Percentiles rank a stretch among this genome's conserved stretches.
Evolutionary conservation across 1,140 invertebrate species (phyloP).

Genomic region (Rhizoglyphus robini): DNA sequence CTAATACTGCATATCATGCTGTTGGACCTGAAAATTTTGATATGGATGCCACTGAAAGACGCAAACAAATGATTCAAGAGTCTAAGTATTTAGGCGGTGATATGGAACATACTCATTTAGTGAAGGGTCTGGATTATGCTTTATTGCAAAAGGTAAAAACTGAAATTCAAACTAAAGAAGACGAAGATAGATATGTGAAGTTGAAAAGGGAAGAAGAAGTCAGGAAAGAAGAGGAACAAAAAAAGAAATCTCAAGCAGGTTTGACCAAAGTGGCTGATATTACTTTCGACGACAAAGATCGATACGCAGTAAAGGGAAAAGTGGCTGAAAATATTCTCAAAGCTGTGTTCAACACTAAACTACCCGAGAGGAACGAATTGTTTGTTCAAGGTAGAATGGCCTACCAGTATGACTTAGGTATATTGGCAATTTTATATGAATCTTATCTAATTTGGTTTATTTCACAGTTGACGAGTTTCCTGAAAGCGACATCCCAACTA

Average conservation of each 20-base stretch:
- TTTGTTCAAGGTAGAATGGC: conserved; percentile 94
- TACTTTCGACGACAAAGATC: conserved; percentile 1
- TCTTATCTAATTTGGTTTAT: neutral
- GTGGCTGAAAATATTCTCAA: conserved; percentile 38
- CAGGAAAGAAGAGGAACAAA: conserved; percentile 28
- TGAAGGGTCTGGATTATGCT: conserved; percentile 98
- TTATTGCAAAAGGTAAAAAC: conserved; percentile 77
- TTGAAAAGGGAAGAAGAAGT: conserved; percentile 42
- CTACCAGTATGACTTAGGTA: conserved; percentile 67
- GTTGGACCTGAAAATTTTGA: conserved; percentile 87
- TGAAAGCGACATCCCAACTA: conserved; percentile 88
- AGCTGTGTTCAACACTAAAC: conserved; percentile 35
- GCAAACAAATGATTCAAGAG: conserved; percentile 91
- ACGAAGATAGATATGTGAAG: conserved; percentile 28
- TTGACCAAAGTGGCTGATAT: neutral
- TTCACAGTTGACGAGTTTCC: conserved; percentile 61
- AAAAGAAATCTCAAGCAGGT: conserved; percentile 15
- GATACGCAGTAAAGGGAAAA: conserved; percentile 5
- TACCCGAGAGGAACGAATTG: conserved; percentile 70
- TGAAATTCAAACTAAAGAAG: conserved; percentile 20
- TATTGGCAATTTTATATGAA: conserved; percentile 38
- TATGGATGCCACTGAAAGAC: conserved; percentile 82
- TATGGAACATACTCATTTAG: conserved; percentile 99
- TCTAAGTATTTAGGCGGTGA: conserved; percentile 99
- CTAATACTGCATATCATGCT: conserved; percentile 77